Conservation (phyloP, 2,797 vertebrate species). For the Eupleurogrammus muticus region DNA sequence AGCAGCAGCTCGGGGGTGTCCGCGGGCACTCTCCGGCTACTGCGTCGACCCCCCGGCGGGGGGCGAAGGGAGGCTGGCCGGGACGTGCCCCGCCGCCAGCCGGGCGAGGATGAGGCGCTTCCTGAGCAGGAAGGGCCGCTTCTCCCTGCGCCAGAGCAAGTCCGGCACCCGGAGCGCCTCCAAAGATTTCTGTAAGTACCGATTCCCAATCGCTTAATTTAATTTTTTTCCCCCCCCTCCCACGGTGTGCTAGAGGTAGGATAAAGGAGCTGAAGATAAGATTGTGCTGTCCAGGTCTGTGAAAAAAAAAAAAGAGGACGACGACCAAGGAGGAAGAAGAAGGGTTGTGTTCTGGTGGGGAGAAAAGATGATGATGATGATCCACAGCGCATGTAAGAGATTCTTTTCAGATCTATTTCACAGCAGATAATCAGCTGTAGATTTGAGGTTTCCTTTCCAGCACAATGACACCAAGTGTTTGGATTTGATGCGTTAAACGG, state of each 20-base stretch:
- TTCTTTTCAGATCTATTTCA: constrained; percentile 45
- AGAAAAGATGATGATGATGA: constrained; percentile 9
- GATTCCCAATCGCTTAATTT: too few relatives aligned
- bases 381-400: constrained; percentile 11
- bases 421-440: constrained; percentile 41
- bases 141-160: constrained; percentile 82
- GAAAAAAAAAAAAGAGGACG: too few relatives aligned
- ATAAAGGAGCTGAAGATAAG: not conserved
- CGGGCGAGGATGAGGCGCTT: constrained; percentile 84
- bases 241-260: constrained; percentile 32
- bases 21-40: constrained; percentile 60
- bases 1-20: constrained; percentile 65
- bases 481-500: constrained; percentile 23
- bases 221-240: too few relatives aligned
- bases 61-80: constrained; percentile 78
- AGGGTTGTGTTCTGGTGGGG: constrained; percentile 26
- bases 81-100: constrained; percentile 78
- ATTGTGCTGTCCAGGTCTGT: too few relatives aligned
- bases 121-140: constrained; percentile 79
- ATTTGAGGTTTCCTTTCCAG: constrained; percentile 46
- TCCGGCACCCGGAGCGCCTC: constrained; percentile 80
- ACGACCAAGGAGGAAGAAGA: constrained; percentile 7
- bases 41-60: constrained; percentile 65
- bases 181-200: constrained; percentile 90
- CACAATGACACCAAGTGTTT: constrained; percentile 48